A percentile compares a stretch with the other conserved stretches of the same genome.
These are phyloP conservation scores for Lophotriccus pileatus DNA, from an alignment of 2,797 vertebrate genomes.

Conservation along the genomic window DNA sequence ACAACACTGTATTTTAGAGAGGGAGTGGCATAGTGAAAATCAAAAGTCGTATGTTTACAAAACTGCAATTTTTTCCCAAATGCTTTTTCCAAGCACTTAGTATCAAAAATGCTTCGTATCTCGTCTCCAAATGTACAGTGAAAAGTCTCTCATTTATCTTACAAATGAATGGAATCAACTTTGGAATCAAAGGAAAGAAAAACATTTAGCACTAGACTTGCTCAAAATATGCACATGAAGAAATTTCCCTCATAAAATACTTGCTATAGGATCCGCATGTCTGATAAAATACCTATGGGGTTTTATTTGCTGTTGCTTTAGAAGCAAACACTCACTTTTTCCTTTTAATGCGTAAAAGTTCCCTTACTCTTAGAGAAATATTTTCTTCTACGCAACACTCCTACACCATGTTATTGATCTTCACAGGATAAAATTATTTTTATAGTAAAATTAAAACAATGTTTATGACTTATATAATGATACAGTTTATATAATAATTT, in stretches of 20 bases:
- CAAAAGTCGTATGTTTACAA: neutral
- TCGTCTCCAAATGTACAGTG: neutral
- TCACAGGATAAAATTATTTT: constrained; percentile 15
- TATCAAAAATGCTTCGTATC: neutral
- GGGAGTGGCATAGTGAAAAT: neutral
- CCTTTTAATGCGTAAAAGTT: constrained; percentile 6
- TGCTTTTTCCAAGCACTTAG: neutral
- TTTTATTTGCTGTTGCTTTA: constrained; percentile 35
- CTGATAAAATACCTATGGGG: neutral
- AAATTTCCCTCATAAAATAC: neutral
- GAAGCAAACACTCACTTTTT: neutral
- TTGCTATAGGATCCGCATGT: neutral
- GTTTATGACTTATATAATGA: neutral
- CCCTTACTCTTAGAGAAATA: neutral
- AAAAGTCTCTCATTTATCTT: constrained; percentile 23
- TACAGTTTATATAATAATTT: neutral
- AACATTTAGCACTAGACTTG: neutral
- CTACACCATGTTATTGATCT: neutral
- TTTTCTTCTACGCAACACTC: constrained; percentile 2
- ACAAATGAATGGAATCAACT: constrained; percentile 33
- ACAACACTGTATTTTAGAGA: neutral
- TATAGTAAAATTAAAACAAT: constrained; percentile 47
- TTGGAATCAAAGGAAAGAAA: constrained; percentile 7
- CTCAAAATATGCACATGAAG: neutral
- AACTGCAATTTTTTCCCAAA: neutral